Base-by-base conservation (phyloP, 2,888 invertebrate species). In the Camptogramma bilineatum region DNA sequence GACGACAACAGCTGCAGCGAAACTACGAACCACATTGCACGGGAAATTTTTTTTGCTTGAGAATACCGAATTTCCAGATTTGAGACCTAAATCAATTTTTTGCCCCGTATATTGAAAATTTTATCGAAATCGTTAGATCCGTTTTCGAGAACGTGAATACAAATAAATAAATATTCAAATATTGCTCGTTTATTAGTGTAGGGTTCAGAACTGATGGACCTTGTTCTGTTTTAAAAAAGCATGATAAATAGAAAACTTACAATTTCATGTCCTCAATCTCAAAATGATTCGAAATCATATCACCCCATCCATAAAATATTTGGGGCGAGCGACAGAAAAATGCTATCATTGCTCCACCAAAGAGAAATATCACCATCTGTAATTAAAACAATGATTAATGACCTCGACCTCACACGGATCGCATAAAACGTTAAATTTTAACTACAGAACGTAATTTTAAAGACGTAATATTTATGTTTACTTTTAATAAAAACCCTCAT, bases 261-360 rank as follows among this genome's bases (percentile, higher is more conserved):
- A 78, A 88, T 77, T 77, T 83, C 0, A 0, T 1, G 39, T 83
- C 58, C 0, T 1, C 2, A 4, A 79, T 18, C 0, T 7, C 57
- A 66, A 71, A 84, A 53, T 31, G 70, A 0, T 64, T 2, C 0
- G 4, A 19, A 1, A 90, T 65, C 0, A 2, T 0, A 21, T 91
- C 91, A 5, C 79, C 89, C 91, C 91, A 91, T 18, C 92, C 92
- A 0, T 0, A 0, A 59, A 91, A 90, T 52, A 90, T 70, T 82
- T 88, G 84, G n/a, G 92, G 91, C 0, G 90, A 86, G 1, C 91
- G 87, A 56, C 78, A 79, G 71, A 91, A 91, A 62, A 91, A 91
- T 9, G 72, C n/a, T 0, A 85, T 0, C 73, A 91, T 89, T 0
- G 89, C 87, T 2, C 79, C 77, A 0, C 80, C 74, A 60, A 92